Evolutionary conservation across 2,797 vertebrate species (phyloP).

Genomic region (Sparidentex hasta): DNA sequence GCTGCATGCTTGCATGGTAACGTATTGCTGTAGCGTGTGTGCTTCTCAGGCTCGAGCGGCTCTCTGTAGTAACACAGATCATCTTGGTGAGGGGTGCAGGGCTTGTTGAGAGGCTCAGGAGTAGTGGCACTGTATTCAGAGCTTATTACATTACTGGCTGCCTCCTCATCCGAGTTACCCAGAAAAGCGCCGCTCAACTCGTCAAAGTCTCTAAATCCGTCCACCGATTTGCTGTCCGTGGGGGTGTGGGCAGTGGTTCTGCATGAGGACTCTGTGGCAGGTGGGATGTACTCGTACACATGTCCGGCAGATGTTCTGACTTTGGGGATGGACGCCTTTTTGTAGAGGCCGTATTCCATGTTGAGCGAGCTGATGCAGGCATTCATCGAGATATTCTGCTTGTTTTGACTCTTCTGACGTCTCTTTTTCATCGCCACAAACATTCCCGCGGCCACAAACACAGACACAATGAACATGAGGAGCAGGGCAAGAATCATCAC

Average conservation of each 20-base stretch:
- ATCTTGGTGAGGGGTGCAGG: slow-evolving; percentile 88
- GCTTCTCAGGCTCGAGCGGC: slow-evolving; percentile 91
- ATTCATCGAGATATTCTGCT: slow-evolving; percentile 92
- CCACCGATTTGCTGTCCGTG: slow-evolving; percentile 88
- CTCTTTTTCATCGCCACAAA: slow-evolving; percentile 94
- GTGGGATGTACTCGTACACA: slow-evolving; percentile 96
- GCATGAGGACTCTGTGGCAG: slow-evolving; percentile 89
- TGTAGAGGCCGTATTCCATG: slow-evolving; percentile 95
- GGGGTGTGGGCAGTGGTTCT: slow-evolving; percentile 89
- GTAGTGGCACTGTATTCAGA: slow-evolving; percentile 93
- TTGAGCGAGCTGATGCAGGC: slow-evolving; percentile 97
- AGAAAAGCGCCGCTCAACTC: slow-evolving; percentile 93
- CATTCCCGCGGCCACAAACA: slow-evolving; percentile 94
- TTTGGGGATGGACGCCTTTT: slow-evolving; percentile 90
- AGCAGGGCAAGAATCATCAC: slow-evolving; percentile 96
- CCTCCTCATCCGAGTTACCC: slow-evolving; percentile 87
- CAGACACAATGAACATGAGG: slow-evolving; percentile 94
- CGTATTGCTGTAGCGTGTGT: slow-evolving; percentile 86
- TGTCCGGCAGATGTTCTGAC: slow-evolving; percentile 94
- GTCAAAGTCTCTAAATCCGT: slow-evolving; percentile 94
- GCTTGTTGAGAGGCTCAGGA: slow-evolving; percentile 92
- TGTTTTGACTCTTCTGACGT: slow-evolving; percentile 91
- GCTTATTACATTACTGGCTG: slow-evolving; percentile 87
- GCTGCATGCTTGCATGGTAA: slow-evolving; percentile 92
- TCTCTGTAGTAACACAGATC: slow-evolving; percentile 93